Evolutionary conservation across 2,113 vertebrate genomes (phyloP), one percentile per base, ranked within the genome.

Genomic region (Heterocephalus glaber): DNA sequence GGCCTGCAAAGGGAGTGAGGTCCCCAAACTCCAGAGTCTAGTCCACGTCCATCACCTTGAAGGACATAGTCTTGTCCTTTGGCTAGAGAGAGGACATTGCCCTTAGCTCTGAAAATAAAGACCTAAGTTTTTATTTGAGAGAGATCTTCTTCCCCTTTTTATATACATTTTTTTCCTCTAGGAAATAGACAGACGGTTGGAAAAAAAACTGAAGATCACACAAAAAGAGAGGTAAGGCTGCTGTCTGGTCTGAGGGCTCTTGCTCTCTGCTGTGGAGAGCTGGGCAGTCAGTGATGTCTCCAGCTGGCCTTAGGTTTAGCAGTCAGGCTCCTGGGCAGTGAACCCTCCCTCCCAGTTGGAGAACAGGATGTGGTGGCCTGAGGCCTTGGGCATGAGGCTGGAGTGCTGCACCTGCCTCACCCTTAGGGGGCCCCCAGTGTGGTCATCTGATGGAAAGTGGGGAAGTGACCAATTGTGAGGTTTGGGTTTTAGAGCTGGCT

Each of bases 101-200:
- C 95, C 90, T 90, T 95, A 93, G 96, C 82, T 97, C 47, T 88
- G 52, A 95, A 95, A 81, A 95, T 96, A 96, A 79, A 96, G 90
- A 90, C 76, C 0, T 96, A 96, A 95, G 81, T 81, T 97, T 97
- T 97, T 96, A 92, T 97, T 96, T 95, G 90, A 98, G 97, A 98
- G 97, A 96, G 97, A 96, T 92, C 94, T 93, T 96, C 87, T 97
- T 93, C 98, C 97, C 76, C 95, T 96, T 97, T 98, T 98, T 98
- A 98, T 98, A 98, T 98, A 98, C 97, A 97, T 33, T 72, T 97
- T 95, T 38, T 94, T 82, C 98, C 92, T 96, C 96, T 79, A 99
- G 99, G 99, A 99, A 98, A 99, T 99, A 99, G 99, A 99, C 98
- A 99, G 99, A 98, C 99, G 99, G 96, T 98, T 99, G 98, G 99